A percentile compares a stretch with the other conserved stretches of the same genome.
Evolutionary conservation across 2,797 vertebrate genomes (phyloP).

Genomic region (Sebastes aleutianus): DNA sequence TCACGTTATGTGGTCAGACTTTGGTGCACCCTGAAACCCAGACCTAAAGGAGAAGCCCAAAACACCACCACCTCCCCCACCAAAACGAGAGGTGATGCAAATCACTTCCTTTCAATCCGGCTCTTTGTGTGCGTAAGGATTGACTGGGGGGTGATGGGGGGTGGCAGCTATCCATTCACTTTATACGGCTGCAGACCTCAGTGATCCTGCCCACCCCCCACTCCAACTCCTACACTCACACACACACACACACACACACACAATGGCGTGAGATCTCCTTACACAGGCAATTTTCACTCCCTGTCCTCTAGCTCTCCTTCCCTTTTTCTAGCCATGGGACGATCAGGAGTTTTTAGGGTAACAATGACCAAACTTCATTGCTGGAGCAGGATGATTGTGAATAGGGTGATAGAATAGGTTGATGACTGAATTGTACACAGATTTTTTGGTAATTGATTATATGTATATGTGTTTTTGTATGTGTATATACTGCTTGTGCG

Average conservation of each 20-base stretch:
- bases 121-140: constrained; percentile 75
- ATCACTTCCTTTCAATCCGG: constrained; percentile 81
- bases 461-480: no score
- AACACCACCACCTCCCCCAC: constrained; percentile 54
- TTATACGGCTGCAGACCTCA: constrained; percentile 72
- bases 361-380: background rate
- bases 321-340: constrained; percentile 21
- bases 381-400: no score
- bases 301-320: constrained; percentile 38
- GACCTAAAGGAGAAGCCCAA: constrained; percentile 34
- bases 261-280: constrained; percentile 80
- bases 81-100: constrained; percentile 76
- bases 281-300: constrained; percentile 69
- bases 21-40: background rate
- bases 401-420: no score
- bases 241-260: constrained; percentile 51
- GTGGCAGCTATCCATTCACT: constrained; percentile 75
- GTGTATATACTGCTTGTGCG: no score
- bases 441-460: no score
- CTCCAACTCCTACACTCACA: constrained; percentile 26
- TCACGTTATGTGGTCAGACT: constrained; percentile 22
- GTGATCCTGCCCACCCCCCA: constrained; percentile 67
- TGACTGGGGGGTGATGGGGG: constrained; percentile 67
- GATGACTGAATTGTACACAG: no score
- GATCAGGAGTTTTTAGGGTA: constrained; percentile 11